Base-by-base conservation (phyloP, 2,113 vertebrate species). In the Romanogobio albipinnatus region DNA sequence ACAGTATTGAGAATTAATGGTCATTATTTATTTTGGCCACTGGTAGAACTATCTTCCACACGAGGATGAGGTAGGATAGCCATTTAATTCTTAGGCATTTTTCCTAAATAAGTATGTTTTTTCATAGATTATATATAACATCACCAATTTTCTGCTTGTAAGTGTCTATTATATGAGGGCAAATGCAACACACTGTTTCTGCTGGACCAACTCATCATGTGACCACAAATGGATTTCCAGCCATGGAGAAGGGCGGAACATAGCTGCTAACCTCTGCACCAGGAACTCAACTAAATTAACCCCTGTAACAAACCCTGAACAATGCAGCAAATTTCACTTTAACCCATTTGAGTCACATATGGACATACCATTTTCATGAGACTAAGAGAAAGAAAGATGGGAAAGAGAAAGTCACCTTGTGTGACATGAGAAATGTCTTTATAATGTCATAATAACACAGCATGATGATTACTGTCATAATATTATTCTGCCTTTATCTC, bases 401-500 rank as follows among this genome's bases (percentile, higher is more conserved):
- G 51, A 39, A 39, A 39, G 82, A 86, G 78, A 87, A 88, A 89
- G 90, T 88, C 70, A 91, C 86, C 88, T 90, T 82, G 86, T 86
- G 76, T 87, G 92, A 91, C 91, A 92, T 90, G 89, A 92, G 86
- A 90, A 92, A 94, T 91, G 87, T 90, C 90, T 91, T 92, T 89
- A 90, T 94, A 92, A 92, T 89, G 83, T 88, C 86, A 90, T 89
- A 87, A 91, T 91, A 93, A 91, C 92, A 88, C 86, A 88, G 89
- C 77, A 86, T 86, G 87, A 88, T 89, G 90, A 94, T 92, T 93
- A 93, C 88, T 83, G 85, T 90, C 90, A 87, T 90, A 89, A 91
- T 90, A 94, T 91, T 94, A 93, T 92, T 93, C 90, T 84, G 80
- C 86, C 89, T 92, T 92, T 93, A 94, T 94, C 92, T 78, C 90